Evolutionary conservation across 2,797 vertebrate genomes (phyloP).

Genomic region (Crocidura indochinensis): DNA sequence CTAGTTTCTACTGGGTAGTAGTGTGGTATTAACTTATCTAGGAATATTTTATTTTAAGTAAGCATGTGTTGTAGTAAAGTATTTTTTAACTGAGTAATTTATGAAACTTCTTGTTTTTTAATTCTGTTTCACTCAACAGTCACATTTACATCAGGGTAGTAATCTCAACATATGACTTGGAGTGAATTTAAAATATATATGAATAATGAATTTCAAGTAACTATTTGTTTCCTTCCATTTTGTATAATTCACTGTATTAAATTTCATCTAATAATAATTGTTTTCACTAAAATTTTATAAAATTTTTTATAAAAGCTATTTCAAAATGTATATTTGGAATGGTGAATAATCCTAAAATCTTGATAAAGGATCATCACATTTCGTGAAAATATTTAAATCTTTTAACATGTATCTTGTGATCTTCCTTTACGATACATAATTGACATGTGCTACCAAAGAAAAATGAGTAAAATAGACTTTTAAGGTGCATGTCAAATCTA

Average conservation of each 20-base stretch:
- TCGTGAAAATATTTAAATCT: constrained; percentile 18
- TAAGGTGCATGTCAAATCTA: not conserved
- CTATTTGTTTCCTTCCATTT: not conserved
- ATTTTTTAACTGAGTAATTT: constrained; percentile 24
- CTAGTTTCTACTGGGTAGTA: not conserved
- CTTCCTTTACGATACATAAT: not conserved
- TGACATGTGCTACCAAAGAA: not conserved
- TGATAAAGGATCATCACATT: not conserved
- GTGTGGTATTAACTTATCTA: too few relatives aligned
- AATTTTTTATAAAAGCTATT: not conserved
- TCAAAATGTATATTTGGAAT: constrained; percentile 41
- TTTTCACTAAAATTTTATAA: constrained; percentile 30
- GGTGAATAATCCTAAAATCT: constrained; percentile 47
- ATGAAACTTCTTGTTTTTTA: not conserved
- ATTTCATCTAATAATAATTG: not conserved
- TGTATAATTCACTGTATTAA: not conserved
- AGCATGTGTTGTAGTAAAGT: constrained; percentile 40
- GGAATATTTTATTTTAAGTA: not conserved
- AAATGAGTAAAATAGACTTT: not conserved
- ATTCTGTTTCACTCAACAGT: not conserved
- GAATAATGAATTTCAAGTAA: not conserved
- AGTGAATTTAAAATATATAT: constrained; percentile 40
- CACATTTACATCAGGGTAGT: not conserved
- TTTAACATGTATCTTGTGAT: not conserved
- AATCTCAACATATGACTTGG: constrained; percentile 3